Conservation (phyloP, 2,113 vertebrate genomes). For the Zosterops pallidus region DNA sequence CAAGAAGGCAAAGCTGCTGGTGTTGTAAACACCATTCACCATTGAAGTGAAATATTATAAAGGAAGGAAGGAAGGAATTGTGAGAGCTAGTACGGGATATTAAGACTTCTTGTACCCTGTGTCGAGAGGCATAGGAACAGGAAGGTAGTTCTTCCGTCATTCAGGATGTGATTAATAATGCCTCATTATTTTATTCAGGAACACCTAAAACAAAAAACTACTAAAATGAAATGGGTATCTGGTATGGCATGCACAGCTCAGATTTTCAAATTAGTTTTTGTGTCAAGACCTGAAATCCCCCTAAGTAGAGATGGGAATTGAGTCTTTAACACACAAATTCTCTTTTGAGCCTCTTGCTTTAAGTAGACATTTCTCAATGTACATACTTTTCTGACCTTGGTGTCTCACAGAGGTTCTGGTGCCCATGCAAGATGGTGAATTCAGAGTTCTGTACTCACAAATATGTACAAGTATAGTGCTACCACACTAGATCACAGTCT, state of each 20-base stretch:
- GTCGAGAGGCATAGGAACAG: constrained; percentile 45
- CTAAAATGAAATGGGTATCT: neutral
- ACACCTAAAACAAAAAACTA: constrained; percentile 63
- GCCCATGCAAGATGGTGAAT: neutral
- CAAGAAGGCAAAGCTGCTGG: neutral
- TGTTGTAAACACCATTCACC: neutral
- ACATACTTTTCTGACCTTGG: neutral
- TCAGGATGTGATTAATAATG: constrained; percentile 72
- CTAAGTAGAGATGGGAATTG: neutral
- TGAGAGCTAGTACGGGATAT: neutral
- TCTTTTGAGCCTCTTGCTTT: neutral
- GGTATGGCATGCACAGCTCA: neutral
- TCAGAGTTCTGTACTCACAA: neutral
- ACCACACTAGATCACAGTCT: neutral
- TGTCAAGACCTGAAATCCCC: neutral
- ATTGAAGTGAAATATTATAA: constrained; percentile 31
- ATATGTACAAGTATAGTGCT: neutral
- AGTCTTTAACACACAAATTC: neutral
- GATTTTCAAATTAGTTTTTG: neutral
- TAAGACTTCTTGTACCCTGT: constrained; percentile 19
- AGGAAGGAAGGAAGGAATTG: constrained; percentile 52
- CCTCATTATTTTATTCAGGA: constrained; percentile 72
- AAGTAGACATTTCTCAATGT: neutral
- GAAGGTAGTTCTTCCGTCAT: constrained; percentile 69
- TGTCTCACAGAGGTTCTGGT: neutral